Base-by-base conservation (phyloP, 2,113 vertebrate genomes). In the Hylia prasina region DNA sequence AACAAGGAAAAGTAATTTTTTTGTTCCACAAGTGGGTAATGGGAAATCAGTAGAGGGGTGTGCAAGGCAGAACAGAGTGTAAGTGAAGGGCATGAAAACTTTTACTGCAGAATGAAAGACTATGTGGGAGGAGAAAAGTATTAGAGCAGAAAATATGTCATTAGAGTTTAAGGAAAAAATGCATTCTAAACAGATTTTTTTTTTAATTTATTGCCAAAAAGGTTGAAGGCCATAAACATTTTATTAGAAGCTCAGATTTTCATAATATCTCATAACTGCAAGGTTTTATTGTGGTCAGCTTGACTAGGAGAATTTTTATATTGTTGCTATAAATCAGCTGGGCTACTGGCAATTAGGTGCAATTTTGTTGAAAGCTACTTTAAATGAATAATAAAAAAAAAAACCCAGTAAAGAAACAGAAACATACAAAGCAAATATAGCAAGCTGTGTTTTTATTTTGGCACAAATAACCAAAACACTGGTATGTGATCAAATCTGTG, bases 171-270 rank as follows among this genome's bases (percentile, higher is more conserved):
- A 64, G 37, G 40, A 65, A 85, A 96, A 94, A 85, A 85, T n/a
- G 54, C 30, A 79, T 87, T 87, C 58, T 80, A 56, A 87, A 72
- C 25, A 66, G 70, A 33, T 60, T 40, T 66, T 65, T 51, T 76
- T 51, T 71, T n/a, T 8, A 33, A 82, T 87, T 78, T 90, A 90
- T 68, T 86, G 80, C 72, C 68, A 80, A 71, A 83, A 93, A 60
- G 27, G 45, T 69, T 85, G 87, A 94, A 95, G 53, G 78, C 31
- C 65, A 93, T 89, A 78, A 88, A 82, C 3, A 0, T 80, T 94
- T 93, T 85, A 95, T 94, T 93, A 92, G 42, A 82, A 94, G 54
- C 39, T 88, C 27, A 50, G 57, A 75, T 47, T 88, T 95, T 94
- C 75, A 37, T 77, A 85, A 66, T 28, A 66, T 75, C 69, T 61